A percentile compares a stretch with the other conserved stretches of the same genome.
phyloP scores from a whole-genome alignment of 2,888 invertebrate genomes.

The Sthenelais limicola region DNA sequence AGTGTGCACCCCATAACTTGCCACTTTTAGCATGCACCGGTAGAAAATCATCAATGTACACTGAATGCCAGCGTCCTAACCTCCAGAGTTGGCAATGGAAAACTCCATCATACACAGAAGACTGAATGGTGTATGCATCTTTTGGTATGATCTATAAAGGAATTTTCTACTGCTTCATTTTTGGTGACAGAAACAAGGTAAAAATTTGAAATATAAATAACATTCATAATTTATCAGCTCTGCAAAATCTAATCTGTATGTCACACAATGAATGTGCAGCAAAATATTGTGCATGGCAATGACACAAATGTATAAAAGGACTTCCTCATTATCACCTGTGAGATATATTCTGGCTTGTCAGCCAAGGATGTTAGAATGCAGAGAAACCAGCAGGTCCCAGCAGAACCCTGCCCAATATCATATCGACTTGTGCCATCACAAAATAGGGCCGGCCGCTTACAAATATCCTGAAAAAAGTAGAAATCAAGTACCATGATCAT shows the following conservation, averaged over 20 bases:
- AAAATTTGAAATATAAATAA: slow-evolving; percentile 54
- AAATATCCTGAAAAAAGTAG: slow-evolving; percentile 60
- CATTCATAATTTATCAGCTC: no score
- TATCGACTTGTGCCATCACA: slow-evolving; percentile 60
- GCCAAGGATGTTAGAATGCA: slow-evolving; percentile 59
- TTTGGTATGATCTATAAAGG: slow-evolving; percentile 41
- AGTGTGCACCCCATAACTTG: slow-evolving; percentile 60
- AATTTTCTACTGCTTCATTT: background rate
- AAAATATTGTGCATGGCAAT: no score
- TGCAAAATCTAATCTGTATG: no score
- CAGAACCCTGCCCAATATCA: slow-evolving; percentile 65
- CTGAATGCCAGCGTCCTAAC: slow-evolving; percentile 62
- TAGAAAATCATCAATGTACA: slow-evolving; percentile 62
- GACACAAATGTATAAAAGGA: background rate
- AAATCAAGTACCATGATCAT: no score
- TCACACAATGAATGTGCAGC: no score
- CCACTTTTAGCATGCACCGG: slow-evolving; percentile 55
- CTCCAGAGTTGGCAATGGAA: slow-evolving; percentile 64
- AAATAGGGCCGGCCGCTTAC: slow-evolving; percentile 56
- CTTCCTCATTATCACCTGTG: slow-evolving; percentile 53
- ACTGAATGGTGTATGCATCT: slow-evolving; percentile 56
- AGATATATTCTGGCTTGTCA: slow-evolving; percentile 50
- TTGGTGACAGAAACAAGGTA: background rate
- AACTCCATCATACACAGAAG: slow-evolving; percentile 52
- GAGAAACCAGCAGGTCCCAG: slow-evolving; percentile 67